phyloP scores from a whole-genome alignment of 2,113 vertebrate species.

The Sebastes fasciatus region DNA sequence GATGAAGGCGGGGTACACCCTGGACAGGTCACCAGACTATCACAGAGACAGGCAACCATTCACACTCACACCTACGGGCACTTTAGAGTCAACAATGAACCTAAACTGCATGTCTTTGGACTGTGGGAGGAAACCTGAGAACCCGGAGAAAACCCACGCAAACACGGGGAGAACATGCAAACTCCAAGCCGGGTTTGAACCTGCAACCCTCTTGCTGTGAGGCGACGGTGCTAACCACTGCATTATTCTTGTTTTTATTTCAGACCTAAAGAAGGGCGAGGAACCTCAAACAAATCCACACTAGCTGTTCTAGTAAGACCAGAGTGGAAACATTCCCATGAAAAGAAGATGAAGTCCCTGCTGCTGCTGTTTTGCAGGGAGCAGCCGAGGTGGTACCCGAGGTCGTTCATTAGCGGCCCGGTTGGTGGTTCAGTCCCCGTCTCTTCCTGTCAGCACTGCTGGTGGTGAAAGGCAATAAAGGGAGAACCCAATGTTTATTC shows the following conservation, averaged over 20 bases:
- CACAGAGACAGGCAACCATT: too few relatives aligned
- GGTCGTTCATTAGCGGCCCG: background rate
- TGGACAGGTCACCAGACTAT: too few relatives aligned
- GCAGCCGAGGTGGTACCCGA: background rate
- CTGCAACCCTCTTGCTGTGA: too few relatives aligned
- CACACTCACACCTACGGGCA: too few relatives aligned
- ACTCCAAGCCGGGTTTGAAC: too few relatives aligned
- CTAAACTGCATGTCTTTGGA: too few relatives aligned
- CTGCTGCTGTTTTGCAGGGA: background rate
- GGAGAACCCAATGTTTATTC: background rate
- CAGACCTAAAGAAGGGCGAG: background rate
- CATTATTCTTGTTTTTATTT: background rate
- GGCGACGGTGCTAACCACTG: too few relatives aligned
- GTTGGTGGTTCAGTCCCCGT: background rate
- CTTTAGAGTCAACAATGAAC: too few relatives aligned
- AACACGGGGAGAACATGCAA: too few relatives aligned
- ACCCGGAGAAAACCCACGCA: too few relatives aligned
- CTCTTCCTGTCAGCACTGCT: conserved; percentile 3
- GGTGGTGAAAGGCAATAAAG: background rate
- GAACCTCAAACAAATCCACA: background rate
- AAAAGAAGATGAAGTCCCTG: background rate
- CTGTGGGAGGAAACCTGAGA: too few relatives aligned
- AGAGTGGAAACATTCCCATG: background rate
- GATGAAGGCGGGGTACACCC: too few relatives aligned
- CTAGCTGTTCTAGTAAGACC: background rate